Conservation (phyloP, 2,888 invertebrate species). For the Anticlea derivata region DNA sequence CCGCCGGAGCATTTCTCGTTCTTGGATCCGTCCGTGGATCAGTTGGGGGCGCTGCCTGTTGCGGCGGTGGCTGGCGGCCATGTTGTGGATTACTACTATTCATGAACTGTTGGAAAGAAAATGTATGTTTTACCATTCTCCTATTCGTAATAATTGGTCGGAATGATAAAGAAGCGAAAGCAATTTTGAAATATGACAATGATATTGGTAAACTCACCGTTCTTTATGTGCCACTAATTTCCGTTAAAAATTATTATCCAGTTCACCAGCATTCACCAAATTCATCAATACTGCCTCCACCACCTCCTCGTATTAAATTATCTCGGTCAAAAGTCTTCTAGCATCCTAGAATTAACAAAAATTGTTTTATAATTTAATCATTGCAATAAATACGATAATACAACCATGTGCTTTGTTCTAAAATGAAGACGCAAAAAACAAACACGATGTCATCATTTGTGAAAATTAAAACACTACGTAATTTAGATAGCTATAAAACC, state of each 20-base stretch:
- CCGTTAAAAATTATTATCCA: neutral
- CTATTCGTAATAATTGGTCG: neutral
- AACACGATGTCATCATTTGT: too few species aligned
- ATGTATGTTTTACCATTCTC: too few species aligned
- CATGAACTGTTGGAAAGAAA: slow-evolving; percentile 44
- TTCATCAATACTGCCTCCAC: too few species aligned
- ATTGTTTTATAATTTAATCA: neutral
- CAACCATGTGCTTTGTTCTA: slow-evolving; percentile 1
- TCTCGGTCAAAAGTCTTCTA: neutral
- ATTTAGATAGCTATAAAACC: too few species aligned
- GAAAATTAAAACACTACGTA: too few species aligned
- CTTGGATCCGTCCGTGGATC: slow-evolving; percentile 39
- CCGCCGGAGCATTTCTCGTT: slow-evolving; percentile 33
- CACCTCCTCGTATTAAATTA: neutral
- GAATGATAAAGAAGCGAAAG: neutral
- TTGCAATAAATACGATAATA: too few species aligned
- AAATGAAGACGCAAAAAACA: too few species aligned
- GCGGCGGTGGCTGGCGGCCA: slow-evolving; percentile 60
- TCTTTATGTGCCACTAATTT: neutral
- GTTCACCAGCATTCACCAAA: neutral
- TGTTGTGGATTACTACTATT: slow-evolving; percentile 51
- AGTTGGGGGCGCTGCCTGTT: slow-evolving; percentile 45
- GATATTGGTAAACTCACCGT: neutral
- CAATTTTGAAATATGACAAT: neutral
- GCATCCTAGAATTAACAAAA: neutral